Percentiles rank a stretch among this genome's conserved stretches.
phyloP scores from a whole-genome alignment of 2,888 invertebrate genomes.

The Philereme vetulata region DNA sequence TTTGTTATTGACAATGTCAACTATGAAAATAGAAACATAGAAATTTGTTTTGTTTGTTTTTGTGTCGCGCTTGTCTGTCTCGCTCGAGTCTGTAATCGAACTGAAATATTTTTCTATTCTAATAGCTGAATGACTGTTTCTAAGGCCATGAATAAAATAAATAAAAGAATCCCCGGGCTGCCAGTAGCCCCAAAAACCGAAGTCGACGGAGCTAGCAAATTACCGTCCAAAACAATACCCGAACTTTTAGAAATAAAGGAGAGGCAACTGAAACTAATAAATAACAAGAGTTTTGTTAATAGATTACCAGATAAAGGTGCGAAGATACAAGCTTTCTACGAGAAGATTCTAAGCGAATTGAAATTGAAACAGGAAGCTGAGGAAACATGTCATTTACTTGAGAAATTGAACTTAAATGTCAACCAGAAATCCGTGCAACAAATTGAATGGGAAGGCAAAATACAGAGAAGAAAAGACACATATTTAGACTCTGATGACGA shows the following conservation, averaged over 20 bases:
- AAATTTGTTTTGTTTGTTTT: neutral
- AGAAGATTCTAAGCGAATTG: constrained; percentile 77
- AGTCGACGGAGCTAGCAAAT: constrained; percentile 80
- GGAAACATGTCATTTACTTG: constrained; percentile 75
- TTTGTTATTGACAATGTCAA: neutral
- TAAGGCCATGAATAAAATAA: constrained; percentile 57
- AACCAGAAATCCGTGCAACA: constrained; percentile 73
- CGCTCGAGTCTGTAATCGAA: too few species aligned
- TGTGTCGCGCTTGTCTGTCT: neutral
- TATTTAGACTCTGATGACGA: constrained; percentile 84
- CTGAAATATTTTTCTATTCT: neutral
- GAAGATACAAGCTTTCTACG: constrained; percentile 77
- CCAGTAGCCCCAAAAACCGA: constrained; percentile 73
- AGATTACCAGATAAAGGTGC: constrained; percentile 85
- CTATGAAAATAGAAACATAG: too few species aligned
- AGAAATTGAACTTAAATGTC: constrained; percentile 73
- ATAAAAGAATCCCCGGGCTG: constrained; percentile 76
- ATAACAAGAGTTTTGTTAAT: constrained; percentile 76
- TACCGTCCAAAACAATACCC: constrained; percentile 69
- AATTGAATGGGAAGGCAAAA: constrained; percentile 85
- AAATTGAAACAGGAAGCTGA: constrained; percentile 77
- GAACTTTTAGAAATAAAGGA: constrained; percentile 81
- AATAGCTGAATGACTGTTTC: constrained; percentile 23
- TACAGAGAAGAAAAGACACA: constrained; percentile 52
- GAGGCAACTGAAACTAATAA: constrained; percentile 82